A percentile compares a stretch with the other conserved stretches of the same genome.
phyloP scores from a whole-genome alignment of 2,113 vertebrate genomes.

The Zosterops borbonicus region DNA sequence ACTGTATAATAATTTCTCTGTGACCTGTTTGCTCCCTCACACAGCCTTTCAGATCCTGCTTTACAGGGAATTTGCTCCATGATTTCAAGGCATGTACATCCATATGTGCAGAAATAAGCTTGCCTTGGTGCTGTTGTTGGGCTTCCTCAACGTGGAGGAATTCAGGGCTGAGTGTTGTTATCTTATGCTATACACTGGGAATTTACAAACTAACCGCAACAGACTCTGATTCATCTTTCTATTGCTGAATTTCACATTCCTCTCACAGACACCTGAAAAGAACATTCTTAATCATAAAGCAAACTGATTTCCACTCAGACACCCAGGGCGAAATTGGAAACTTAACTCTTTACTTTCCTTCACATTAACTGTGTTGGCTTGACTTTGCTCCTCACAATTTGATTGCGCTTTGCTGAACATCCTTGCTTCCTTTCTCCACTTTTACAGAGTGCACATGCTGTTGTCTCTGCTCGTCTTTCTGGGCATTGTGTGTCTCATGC shows the following conservation, averaged over 20 bases:
- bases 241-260: slow-evolving; percentile 43
- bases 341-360: slow-evolving; percentile 32
- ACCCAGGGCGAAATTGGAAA: background rate
- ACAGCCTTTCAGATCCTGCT: background rate
- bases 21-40: background rate
- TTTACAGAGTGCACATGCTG: background rate
- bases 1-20: background rate
- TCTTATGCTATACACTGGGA: slow-evolving; percentile 14
- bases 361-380: background rate
- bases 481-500: no score
- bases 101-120: background rate
- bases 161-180: background rate
- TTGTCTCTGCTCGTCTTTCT: background rate
- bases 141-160: background rate
- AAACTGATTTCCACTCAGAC: background rate
- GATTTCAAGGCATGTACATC: background rate
- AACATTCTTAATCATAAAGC: slow-evolving; percentile 37
- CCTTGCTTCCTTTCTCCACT: background rate
- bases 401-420: background rate
- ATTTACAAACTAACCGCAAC: slow-evolving; percentile 64
- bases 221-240: slow-evolving; percentile 66
- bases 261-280: slow-evolving; percentile 63
- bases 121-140: background rate
- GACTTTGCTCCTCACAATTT: slow-evolving; percentile 23
- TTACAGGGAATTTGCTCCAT: background rate